Conservation (phyloP, 2,797 vertebrate genomes). For the Rhadinocentrus ornatus region DNA sequence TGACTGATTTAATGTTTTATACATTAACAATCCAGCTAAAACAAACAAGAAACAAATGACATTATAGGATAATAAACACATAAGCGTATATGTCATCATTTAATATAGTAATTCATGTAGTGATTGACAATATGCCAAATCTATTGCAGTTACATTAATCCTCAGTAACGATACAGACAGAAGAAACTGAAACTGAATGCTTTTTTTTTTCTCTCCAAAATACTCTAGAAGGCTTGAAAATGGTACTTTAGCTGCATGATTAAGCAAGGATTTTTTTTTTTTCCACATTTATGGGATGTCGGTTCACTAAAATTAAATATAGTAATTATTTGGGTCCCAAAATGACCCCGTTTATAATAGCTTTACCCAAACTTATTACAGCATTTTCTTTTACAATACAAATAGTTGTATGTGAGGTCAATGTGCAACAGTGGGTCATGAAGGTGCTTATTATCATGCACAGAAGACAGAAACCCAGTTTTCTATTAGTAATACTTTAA, state of each 20-base stretch:
- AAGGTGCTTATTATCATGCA: not conserved
- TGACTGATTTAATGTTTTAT: constrained; percentile 34
- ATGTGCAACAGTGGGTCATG: not conserved
- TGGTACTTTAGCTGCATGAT: constrained; percentile 12
- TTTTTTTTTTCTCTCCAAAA: constrained; percentile 3
- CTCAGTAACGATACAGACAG: not conserved
- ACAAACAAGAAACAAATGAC: not conserved
- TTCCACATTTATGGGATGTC: constrained; percentile 1
- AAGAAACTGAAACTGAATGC: constrained; percentile 8
- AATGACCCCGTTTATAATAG: not conserved
- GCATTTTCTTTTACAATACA: not conserved
- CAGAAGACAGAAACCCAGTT: not conserved
- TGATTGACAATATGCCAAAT: constrained; percentile 4
- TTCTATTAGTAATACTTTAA: too few relatives aligned
- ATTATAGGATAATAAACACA: constrained; percentile 33
- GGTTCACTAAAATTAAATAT: constrained; percentile 16
- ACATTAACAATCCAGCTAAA: constrained; percentile 36
- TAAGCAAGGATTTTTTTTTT: not conserved
- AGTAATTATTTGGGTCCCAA: not conserved
- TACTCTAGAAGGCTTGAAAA: constrained; percentile 23
- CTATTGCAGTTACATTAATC: constrained; percentile 10
- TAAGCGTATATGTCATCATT: constrained; percentile 23
- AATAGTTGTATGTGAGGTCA: not conserved
- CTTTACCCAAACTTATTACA: not conserved
- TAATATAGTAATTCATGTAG: constrained; percentile 24